Evolutionary conservation across 2,888 invertebrate species (phyloP), one percentile per base, ranked within the genome.

Genomic region (Polietes domitor): DNA sequence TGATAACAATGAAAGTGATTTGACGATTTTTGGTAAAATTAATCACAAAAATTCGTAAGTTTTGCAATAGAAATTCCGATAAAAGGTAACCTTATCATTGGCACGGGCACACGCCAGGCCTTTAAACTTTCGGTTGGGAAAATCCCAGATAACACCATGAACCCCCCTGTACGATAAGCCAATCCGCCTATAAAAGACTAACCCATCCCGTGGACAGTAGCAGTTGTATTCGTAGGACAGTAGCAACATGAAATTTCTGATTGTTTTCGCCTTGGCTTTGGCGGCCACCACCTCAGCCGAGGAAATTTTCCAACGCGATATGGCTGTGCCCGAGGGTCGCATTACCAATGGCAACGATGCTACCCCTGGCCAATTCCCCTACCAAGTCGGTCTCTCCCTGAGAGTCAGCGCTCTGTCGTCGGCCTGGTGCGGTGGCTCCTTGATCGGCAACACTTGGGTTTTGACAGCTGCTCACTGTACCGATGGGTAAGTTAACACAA

Each of bases 391-490:
- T 55, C 87, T 91, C 0, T 88, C 88, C 3, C 85, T 90, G 21
- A 85, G 82, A 19, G 43, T 83, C 26, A 85, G 85, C 32, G 24
- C 24, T 15, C 2, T 37, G 2, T 71, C 77, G 10, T 86, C 86
- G 0, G 77, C 87, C 32, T 90, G 89, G 89, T 91, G 91, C 82
- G 91, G 91, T 82, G 91, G 90, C 43, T 89, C 90, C 37, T 77
- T 91, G 75, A 88, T 91, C 50, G 85, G 85, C 1, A 43, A 78
- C n/a, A 75, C 86, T 26, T 91, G 89, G 88, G 87, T 91, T 37
- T 70, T 91, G 81, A 91, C 91, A 32, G 91, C 91, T 47, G 91
- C 91, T 85, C 91, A 91, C 83, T 91, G 91, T 77, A 87, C 87
- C 0, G 87, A 88, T 65, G 86, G 87, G 89, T 89, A 86, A 86